Base-by-base conservation (phyloP, 2,113 vertebrate species). In the Clarias gariepinus region DNA sequence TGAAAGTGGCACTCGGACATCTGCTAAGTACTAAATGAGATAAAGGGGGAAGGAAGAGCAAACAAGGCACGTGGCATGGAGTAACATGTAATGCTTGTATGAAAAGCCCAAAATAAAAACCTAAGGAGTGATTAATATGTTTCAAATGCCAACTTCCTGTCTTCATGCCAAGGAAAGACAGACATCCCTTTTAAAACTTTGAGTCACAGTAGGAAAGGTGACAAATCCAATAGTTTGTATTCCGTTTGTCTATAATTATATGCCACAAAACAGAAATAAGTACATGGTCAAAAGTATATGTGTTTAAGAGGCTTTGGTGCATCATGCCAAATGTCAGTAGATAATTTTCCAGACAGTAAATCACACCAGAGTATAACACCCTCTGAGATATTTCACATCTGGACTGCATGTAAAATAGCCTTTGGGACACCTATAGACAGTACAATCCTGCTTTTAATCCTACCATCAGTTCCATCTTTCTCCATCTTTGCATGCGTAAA, bases 221-320 rank as follows among this genome's bases (percentile, higher is more conserved):
- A 68, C 81, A 55, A 90, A 89, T 74, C 87, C 63, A 77, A 64
- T 18, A 1, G 57, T 85, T 81, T 78, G 66, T 83, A 57, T 77
- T 77, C 74, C 83, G 21, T 82, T 74, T 33, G 21, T 30, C 53
- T 82, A 86, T 63, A 91, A 53, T 68, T 28, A 68, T 66, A 69
- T 47, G 61, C 78, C 78, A 41, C 57, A 61, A 61, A 81, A 81
- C 30, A 81, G 57, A 81, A 81, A 61, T n/a, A 7, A 80, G 21
- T 36, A 41, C 11, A 19, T 61, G 21, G 23, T 41, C 21, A 23
- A 15, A 21, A 41, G 30, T 81, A 4, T 60, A 3, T 25, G 78
- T 36, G 78, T 36, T 81, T 60, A 60, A 36, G 8, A 80, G 55
- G 33, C 18, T 57, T 28, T 57, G 53, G 25, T 33, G 4, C 0